Base-by-base conservation (phyloP, 2,888 invertebrate species). In the Latrodectus elegans region DNA sequence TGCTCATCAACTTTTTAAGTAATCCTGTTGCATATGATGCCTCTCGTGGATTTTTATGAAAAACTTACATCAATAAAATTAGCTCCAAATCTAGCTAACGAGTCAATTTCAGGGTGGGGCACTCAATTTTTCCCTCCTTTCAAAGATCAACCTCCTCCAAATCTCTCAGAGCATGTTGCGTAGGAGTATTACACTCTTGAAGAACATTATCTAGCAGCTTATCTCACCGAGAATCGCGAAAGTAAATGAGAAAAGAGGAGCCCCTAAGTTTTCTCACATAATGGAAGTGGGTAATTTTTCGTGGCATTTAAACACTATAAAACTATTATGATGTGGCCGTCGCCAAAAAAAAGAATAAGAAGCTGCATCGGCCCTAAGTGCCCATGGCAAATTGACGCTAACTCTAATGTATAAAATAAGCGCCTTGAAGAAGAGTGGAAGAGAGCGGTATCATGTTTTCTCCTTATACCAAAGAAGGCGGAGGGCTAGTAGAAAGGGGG, bases 341-440 rank as follows among this genome's bases (percentile, higher is more conserved):
- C 49, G 60, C 64, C n/a, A 60, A 75, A 67, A 74, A 73, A 49
- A 22, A 22, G 22, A 22, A 22, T 0, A 22, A 73, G 74, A 67
- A 55, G 60, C 74, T 14, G 22, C 64, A 64, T 38, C 22, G 22
- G 26, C 14, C 81, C 72, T 68, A 75, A 82, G 82, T 75, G 75
- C 68, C 75, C 70, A 49, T 68, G 60, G 75, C 82, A 82, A 82
- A 82, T 75, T 82, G 75, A 70, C 68, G 55, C 75, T 75, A 75
- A 75, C 82, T 70, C 53, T 75, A 75, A 82, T 82, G 82, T 82
- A 82, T 75, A 82, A 82, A 82, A 82, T 82, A 82, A 82, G 75
- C 75, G 82, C 60, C 60, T 6, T 60, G 60, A 15, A 60, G 60
- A 60, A 38, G 14, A 38, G 81, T 17, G 81, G 38, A 17, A 67